Conservation (phyloP, 2,797 vertebrate genomes). For the Sparidentex hasta region DNA sequence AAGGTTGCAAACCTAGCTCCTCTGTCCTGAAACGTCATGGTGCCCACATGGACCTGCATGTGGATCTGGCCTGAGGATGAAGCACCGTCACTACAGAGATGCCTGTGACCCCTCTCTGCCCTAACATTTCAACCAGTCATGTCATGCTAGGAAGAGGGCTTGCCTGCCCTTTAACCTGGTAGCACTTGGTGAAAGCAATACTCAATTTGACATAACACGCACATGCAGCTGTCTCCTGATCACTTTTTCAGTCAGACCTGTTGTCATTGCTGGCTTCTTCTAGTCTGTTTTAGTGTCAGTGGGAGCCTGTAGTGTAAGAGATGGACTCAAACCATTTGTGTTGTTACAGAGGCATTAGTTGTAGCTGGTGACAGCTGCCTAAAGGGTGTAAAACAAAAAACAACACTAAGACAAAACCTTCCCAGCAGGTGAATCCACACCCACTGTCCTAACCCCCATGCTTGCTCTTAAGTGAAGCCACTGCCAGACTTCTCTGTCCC, state of each 20-base stretch:
- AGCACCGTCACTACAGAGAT: slow-evolving; percentile 21
- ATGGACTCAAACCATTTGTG: background rate
- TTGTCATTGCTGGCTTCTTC: background rate
- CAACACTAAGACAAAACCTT: slow-evolving; percentile 30
- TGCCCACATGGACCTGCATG: slow-evolving; percentile 26
- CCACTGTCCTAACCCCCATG: background rate
- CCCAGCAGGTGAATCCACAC: slow-evolving; percentile 58
- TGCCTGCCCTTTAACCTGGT: slow-evolving; percentile 60
- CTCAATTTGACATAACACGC: slow-evolving; percentile 31
- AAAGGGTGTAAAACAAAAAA: slow-evolving; percentile 1
- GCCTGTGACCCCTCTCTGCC: slow-evolving; percentile 5
- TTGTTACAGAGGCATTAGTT: background rate
- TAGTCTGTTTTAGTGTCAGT: background rate
- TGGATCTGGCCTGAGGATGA: slow-evolving; percentile 21
- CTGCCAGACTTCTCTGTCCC: slow-evolving; percentile 59
- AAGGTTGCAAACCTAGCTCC: background rate
- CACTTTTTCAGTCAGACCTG: slow-evolving; percentile 5
- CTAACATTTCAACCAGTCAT: slow-evolving; percentile 5
- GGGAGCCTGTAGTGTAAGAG: background rate
- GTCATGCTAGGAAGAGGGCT: slow-evolving; percentile 40
- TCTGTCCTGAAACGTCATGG: background rate
- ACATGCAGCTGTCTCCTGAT: slow-evolving; percentile 33
- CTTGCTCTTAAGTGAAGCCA: slow-evolving; percentile 14
- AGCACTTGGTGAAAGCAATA: slow-evolving; percentile 15
- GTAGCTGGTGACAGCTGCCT: background rate